Base-by-base conservation (phyloP, 2,797 vertebrate genomes). In the Sebastolobus altivelis region DNA sequence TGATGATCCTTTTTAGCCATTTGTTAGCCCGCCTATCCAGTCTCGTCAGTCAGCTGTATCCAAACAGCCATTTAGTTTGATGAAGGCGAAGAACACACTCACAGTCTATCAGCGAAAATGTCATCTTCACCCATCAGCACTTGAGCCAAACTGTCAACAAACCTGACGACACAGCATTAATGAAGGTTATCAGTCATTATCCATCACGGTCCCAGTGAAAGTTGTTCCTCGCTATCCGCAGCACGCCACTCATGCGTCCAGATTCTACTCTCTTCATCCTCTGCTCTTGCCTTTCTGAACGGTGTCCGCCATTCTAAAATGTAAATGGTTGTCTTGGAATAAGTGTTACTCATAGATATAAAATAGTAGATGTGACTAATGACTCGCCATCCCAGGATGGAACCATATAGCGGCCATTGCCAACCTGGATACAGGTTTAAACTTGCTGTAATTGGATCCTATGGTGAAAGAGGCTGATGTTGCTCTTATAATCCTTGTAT, bases 1-100 rank as follows among this genome's bases (percentile, higher is more conserved):
- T 79, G 75, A 70, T 72, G 62, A 40, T 55, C 46, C 52, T 49
- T 68, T 75, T 71, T 14, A 73, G 59, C 60, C 54, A 60, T 75
- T 62, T 79, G 33, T 74, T 49, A 35, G 75, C 16, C 22, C 54
- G 74, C 13, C 65, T 13, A 59, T 77, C 40, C 60, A 82, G 18
- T 65, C 27, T 56, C 49, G 13, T 62, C 59, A 55, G 33, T 76
- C 78, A 54, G 54, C n/a, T 56, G 49, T 52, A 65, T 65, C 20
- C 29, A 61, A 72, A 38, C 22, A 49, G 35, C 40, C 25, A 69
- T 81, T 81, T 76, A 67, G 18, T 52, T 65, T 65, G 22, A 78
- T 55, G 31, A 65, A 43, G 38, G 37, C 16, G 18, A 56, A 82
- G 35, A 40, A 43, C 35, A 79, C 22, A 66, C 5, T 49, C 27